Evolutionary conservation across 2,888 invertebrate species (phyloP).

Genomic region (Junonia oenone): DNA sequence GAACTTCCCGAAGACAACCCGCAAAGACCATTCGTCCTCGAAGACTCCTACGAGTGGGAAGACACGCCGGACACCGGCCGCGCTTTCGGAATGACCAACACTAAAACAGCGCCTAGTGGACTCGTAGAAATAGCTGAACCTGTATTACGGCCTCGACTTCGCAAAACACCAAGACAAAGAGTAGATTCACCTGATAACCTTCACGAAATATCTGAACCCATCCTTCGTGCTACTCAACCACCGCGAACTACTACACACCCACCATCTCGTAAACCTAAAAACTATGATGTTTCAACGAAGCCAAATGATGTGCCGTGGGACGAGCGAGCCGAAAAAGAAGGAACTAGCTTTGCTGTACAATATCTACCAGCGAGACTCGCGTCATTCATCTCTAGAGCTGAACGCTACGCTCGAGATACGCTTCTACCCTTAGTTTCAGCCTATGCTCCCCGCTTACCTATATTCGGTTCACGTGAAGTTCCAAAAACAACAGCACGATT

Average conservation of each 20-base stretch:
- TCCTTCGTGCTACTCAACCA: constrained; percentile 73
- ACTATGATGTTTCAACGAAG: constrained; percentile 65
- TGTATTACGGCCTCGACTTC: constrained; percentile 81
- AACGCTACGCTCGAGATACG: constrained; percentile 88
- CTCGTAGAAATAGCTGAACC: constrained; percentile 86
- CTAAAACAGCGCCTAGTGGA: constrained; percentile 64
- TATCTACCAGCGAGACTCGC: constrained; percentile 88
- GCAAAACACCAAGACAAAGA: constrained; percentile 74
- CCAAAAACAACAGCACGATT: constrained; percentile 79
- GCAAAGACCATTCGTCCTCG: constrained; percentile 56
- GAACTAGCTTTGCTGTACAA: constrained; percentile 83
- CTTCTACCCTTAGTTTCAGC: constrained; percentile 87
- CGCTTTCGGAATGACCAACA: constrained; percentile 81
- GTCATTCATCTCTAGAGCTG: constrained; percentile 89
- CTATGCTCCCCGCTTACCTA: constrained; percentile 86
- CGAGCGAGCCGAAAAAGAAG: constrained; percentile 56
- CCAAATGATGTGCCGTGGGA: constrained; percentile 56
- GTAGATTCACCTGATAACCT: constrained; percentile 68
- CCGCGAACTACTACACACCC: constrained; percentile 50
- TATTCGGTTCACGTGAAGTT: constrained; percentile 71
- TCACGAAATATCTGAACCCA: constrained; percentile 83
- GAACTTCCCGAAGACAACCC: constrained; percentile 64
- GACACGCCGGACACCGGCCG: constrained; percentile 76
- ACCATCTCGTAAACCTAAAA: constrained; percentile 60
- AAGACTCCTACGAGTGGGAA: constrained; percentile 75